Evolutionary conservation across 2,113 vertebrate species (phyloP).

Genomic region (Entelurus aequoreus): DNA sequence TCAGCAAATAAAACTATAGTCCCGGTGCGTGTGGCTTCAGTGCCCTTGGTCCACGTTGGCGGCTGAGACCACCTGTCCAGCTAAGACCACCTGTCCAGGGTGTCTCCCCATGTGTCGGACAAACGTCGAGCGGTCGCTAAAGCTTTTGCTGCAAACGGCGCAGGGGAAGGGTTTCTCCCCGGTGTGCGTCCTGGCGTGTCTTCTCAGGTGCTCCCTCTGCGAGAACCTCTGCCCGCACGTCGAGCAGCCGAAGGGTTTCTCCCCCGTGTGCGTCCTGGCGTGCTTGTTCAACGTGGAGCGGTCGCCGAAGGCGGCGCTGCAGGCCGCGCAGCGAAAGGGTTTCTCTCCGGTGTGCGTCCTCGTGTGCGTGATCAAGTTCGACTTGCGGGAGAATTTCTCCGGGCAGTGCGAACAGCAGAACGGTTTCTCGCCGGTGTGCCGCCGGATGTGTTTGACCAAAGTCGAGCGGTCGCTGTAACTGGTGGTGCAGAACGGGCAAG

Average conservation of each 20-base stretch:
- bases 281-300: neutral
- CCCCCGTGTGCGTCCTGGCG: slow-evolving; percentile 1
- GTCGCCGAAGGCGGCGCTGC: neutral
- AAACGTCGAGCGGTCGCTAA: slow-evolving; percentile 3
- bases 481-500: neutral
- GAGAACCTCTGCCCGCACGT: slow-evolving; percentile 1
- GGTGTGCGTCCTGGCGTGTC: neutral
- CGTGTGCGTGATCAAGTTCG: neutral
- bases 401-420: neutral
- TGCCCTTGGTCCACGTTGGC: neutral
- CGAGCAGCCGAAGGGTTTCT: neutral
- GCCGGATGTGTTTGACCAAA: too few relatives aligned
- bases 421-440: neutral
- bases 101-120: slow-evolving; percentile 1
- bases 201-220: slow-evolving; percentile 4
- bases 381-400: neutral
- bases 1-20: neutral
- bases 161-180: slow-evolving; percentile 2
- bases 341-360: neutral
- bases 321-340: neutral
- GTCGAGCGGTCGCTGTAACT: neutral
- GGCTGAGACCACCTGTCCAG: too few relatives aligned
- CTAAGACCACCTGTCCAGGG: neutral
- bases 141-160: neutral
- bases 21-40: neutral